A percentile compares a stretch with the other conserved stretches of the same genome.
Conservation (phyloP, 2,113 vertebrate genomes). For the Chascanopsetta lugubris region DNA sequence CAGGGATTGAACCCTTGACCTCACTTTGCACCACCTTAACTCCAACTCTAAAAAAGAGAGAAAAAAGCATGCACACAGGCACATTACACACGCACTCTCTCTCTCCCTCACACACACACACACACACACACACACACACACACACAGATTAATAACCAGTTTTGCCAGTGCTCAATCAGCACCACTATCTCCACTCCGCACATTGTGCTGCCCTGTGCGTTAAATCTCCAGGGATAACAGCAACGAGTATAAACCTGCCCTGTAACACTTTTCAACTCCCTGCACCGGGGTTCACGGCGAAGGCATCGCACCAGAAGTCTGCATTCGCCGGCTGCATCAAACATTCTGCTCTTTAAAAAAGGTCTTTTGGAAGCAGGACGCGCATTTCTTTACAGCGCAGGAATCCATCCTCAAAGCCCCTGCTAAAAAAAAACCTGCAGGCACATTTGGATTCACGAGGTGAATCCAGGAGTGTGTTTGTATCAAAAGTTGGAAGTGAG, state of each 20-base stretch:
- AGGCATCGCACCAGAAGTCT: constrained; percentile 34
- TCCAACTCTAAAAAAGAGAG: constrained; percentile 23
- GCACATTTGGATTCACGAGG: constrained; percentile 60
- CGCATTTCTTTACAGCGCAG: constrained; percentile 32
- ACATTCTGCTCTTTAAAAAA: constrained; percentile 51
- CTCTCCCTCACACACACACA: too few relatives aligned
- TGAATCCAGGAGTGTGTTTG: constrained; percentile 39
- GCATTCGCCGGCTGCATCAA: constrained; percentile 34
- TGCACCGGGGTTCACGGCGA: constrained; percentile 40
- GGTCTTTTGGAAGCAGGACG: constrained; percentile 33
- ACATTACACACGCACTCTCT: background rate
- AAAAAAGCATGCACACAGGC: constrained; percentile 6
- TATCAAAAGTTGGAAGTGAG: constrained; percentile 38
- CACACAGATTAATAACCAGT: constrained; percentile 38
- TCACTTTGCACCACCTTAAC: constrained; percentile 34
- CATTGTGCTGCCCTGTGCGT: constrained; percentile 42
- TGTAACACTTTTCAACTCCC: constrained; percentile 47
- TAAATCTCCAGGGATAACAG: constrained; percentile 60
- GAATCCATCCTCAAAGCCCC: constrained; percentile 47
- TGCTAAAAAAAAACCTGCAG: constrained; percentile 44
- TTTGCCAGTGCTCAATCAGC: constrained; percentile 53
- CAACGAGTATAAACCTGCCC: constrained; percentile 66
- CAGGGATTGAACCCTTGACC: constrained; percentile 56
- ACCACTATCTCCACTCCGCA: constrained; percentile 40
- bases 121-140: constrained; percentile 20